phyloP scores from a whole-genome alignment of 2,113 vertebrate genomes.

The Opisthocomus hoazin region DNA sequence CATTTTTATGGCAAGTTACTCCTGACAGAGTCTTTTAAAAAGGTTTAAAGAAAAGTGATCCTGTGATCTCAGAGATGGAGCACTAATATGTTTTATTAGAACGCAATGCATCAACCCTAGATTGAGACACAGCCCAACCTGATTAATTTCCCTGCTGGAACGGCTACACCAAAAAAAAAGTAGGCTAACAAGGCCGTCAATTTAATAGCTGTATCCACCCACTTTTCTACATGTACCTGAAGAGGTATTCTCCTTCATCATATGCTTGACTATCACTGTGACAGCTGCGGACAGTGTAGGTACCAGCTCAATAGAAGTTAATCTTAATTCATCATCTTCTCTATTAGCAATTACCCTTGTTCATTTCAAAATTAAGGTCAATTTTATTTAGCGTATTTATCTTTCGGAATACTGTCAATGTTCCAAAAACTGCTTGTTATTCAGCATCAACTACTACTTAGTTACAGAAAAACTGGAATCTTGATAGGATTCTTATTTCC shows the following conservation, averaged over 20 bases:
- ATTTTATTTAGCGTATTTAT: background rate
- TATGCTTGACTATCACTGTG: background rate
- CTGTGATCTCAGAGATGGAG: background rate
- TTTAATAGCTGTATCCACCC: background rate
- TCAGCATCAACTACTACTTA: background rate
- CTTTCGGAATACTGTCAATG: background rate
- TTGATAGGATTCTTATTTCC: background rate
- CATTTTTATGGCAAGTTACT: background rate
- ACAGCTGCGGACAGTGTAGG: background rate
- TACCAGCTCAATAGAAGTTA: background rate
- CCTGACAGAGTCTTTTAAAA: background rate
- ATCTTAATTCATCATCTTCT: conserved; percentile 1
- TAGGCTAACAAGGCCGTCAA: background rate
- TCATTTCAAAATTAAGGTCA: conserved; percentile 3
- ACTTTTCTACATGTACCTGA: background rate
- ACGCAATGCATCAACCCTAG: background rate
- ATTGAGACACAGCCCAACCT: background rate
- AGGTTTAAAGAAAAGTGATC: background rate
- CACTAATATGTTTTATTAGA: background rate
- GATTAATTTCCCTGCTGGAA: background rate
- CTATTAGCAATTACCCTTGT: background rate
- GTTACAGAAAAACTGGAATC: background rate
- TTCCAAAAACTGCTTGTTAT: background rate
- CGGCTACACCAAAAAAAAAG: background rate
- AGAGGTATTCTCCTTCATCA: background rate